A percentile compares a stretch with the other conserved stretches of the same genome.
These are phyloP conservation scores for Notospermus geniculatus DNA, from an alignment of 1,140 invertebrate genomes.

Conservation along the genomic window DNA sequence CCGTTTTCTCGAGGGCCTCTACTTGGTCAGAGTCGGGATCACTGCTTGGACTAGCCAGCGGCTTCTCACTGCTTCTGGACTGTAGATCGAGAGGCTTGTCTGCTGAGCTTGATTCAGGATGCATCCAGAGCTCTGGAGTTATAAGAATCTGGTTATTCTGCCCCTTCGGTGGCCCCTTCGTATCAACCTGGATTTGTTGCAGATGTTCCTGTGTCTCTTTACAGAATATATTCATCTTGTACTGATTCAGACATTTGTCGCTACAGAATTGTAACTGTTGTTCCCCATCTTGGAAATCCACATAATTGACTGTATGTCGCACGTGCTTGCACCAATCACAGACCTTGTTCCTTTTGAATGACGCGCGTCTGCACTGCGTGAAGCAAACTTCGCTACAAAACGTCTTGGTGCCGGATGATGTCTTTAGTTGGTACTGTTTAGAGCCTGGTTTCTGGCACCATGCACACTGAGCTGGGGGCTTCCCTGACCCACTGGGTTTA, in stretches of 20 bases:
- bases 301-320: constrained; percentile 85
- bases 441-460: constrained; percentile 60
- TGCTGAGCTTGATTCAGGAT: constrained; percentile 53
- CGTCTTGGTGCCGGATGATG: constrained; percentile 50
- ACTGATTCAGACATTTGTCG: constrained; percentile 90
- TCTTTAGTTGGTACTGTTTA: constrained; percentile 55
- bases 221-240: constrained; percentile 95
- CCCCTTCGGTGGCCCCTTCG: constrained; percentile 44
- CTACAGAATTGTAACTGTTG: constrained; percentile 64
- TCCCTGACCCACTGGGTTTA: too few species aligned
- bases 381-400: constrained; percentile 89
- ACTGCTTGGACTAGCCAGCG: background rate
- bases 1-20: constrained; percentile 49
- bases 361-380: constrained; percentile 79
- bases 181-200: constrained; percentile 61
- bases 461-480: constrained; percentile 42
- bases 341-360: constrained; percentile 87
- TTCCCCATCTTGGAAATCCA: constrained; percentile 71
- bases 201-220: constrained; percentile 85
- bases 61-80: background rate
- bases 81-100: constrained; percentile 3
- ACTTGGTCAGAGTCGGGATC: background rate
- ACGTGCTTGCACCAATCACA: constrained; percentile 92
- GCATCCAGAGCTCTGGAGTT: constrained; percentile 78
- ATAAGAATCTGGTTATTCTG: constrained; percentile 62